Evolutionary conservation across 2,888 invertebrate genomes (phyloP), one percentile per base, ranked within the genome.

Genomic region (Cerastis leucographa): DNA sequence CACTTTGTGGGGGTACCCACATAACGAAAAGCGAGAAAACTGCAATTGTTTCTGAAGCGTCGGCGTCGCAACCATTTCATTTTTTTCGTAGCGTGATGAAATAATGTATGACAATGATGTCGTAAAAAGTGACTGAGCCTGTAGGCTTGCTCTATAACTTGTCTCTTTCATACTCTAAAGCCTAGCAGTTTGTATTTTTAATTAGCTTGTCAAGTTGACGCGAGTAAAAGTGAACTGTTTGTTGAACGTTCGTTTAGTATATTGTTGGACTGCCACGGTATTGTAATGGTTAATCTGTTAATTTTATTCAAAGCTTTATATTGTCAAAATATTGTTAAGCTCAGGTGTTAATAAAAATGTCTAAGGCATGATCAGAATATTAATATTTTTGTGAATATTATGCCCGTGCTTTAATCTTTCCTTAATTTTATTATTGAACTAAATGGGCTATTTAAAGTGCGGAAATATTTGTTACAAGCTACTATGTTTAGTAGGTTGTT

Each of bases 161-260:
- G 46, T 70, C 25, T 67, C 17, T 80, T 80, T 51, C 22, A 67
- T 85, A 83, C 83, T 72, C 25, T 8, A 25, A 61, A 29, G 83
- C 72, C 71, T 40, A 83, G 83, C 78, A 87, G 88, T 90, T 89
- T 89, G 86, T 89, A 87, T 89, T 92, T 92, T 91, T 93, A 93
- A 93, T 93, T 93, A 92, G 88, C 91, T 91, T 93, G 93, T 93
- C 93, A 92, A 87, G 71, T 74, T 85, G 89, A 87, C 71, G 79
- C 29, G 49, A 83, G 87, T 89, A 91, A 90, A 89, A 88, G 89
- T 85, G 76, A 89, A 90, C 74, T 64, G 72, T 83, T 85, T 81
- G 84, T 83, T 81, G 72, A 74, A 62, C 70, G 64, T 78, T 71
- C 69, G 73, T 67, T 74, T 76, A 80, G 72, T 79, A 82, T 59